Conservation (phyloP, 2,797 vertebrate species). For the Falco novaeseelandiae region DNA sequence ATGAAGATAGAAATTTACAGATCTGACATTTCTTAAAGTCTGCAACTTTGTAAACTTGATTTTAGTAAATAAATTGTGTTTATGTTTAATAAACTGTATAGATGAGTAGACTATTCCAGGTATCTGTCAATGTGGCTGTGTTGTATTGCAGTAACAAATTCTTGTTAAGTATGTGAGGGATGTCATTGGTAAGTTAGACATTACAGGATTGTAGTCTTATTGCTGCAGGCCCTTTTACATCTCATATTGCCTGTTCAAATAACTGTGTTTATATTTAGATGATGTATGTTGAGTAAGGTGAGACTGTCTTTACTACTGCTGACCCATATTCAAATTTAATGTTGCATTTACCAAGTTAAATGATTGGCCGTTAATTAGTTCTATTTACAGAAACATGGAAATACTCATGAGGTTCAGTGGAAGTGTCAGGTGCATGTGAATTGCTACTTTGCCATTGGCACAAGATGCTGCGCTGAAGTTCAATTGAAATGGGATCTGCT, state of each 20-base stretch:
- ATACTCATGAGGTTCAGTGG: neutral
- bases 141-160: neutral
- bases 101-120: neutral
- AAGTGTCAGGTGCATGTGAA: neutral
- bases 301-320: constrained; percentile 21
- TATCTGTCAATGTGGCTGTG: neutral
- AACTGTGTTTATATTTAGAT: constrained; percentile 67
- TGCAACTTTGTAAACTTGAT: neutral
- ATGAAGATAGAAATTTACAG: neutral
- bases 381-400: constrained; percentile 55
- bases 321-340: constrained; percentile 67
- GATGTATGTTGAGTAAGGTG: constrained; percentile 34
- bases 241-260: constrained; percentile 38
- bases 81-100: neutral
- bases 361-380: constrained; percentile 40
- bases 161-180: neutral
- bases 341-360: constrained; percentile 50
- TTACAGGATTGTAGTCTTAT: neutral
- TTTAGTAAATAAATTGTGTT: neutral
- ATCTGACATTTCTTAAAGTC: neutral
- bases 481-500: constrained; percentile 26
- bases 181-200: neutral
- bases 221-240: neutral
- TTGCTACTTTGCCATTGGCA: neutral
- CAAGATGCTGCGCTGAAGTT: constrained; percentile 17